Base-by-base conservation (phyloP, 2,113 vertebrate genomes). In the Takifugu bimaculatus region DNA sequence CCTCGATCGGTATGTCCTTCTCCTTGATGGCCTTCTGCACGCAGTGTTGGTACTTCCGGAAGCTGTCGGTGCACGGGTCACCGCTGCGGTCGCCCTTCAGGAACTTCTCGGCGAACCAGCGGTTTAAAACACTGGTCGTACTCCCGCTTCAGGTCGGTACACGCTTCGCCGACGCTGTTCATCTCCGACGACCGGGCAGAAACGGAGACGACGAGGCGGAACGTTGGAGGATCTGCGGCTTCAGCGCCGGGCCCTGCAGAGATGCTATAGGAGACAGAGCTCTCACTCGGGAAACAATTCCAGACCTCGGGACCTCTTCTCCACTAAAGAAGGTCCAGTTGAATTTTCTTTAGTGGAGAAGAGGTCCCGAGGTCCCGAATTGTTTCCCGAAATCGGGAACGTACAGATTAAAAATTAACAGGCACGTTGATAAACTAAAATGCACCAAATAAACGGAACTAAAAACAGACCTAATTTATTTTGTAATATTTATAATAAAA, bases 101-200 rank as follows among this genome's bases (percentile, higher is more conserved):
- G 85, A 99, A 99, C 81, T 96, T 95, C 83, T 99, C 95, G 0
- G 96, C 95, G 84, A 99, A 99, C 97, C 97, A 99, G 80, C 96
- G 96, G 85, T 98, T n/a, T 99, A 82, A 99, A 99, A 80, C 97
- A 98, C 89, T 93, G 93, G 67, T 99, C 97, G 76, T 99, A 99
- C 48, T 97, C 95, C 55, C 93, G 93, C 87, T 98, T 98, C 79
- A 99, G 91, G n/a, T 99, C 95, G 0, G 94, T 96, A 71, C 96
- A 99, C 0, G 92, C 94, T 83, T 96, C 95, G 11, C 97, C 97
- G 0, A 98, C 96, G 55, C 97, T 99, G 89, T 99, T 98, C 97
- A 98, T 99, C 13, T 70, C 79, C 50, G 20, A 6, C 5, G 0
- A 2, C 7, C 20, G 6, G 1, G 26, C 12, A 6, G 9, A 14